Percentiles rank a stretch among this genome's conserved stretches.
phyloP scores from a whole-genome alignment of 2,797 vertebrate species.

The Enteromius radiatus region DNA sequence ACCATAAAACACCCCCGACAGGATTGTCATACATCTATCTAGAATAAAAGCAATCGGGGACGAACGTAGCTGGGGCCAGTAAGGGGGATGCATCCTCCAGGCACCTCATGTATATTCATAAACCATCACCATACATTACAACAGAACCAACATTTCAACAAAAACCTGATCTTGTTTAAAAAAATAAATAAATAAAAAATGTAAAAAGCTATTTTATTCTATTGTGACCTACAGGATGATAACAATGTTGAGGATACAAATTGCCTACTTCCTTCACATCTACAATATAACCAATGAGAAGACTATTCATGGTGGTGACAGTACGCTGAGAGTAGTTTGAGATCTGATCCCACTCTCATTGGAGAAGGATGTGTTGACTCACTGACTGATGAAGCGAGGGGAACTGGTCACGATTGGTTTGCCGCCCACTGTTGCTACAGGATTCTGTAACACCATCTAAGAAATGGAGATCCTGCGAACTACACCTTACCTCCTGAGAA shows the following conservation, averaged over 20 bases:
- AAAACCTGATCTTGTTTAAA: not conserved
- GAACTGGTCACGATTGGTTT: conserved; percentile 21
- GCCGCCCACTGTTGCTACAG: conserved; percentile 8
- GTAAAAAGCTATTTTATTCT: too few species aligned
- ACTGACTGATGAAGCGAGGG: conserved; percentile 5
- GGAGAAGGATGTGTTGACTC: conserved; percentile 11
- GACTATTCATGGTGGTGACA: not conserved
- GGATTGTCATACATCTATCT: not conserved
- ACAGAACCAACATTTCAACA: not conserved
- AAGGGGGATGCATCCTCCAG: not conserved
- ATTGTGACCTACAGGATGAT: not conserved
- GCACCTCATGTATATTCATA: conserved; percentile 41
- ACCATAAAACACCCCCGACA: not conserved
- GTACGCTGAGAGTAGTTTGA: not conserved
- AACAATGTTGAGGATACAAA: not conserved
- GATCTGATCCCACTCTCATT: conserved; percentile 3
- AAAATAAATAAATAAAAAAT: too few species aligned
- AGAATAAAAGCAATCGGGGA: conserved; percentile 19
- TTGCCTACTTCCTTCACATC: not conserved
- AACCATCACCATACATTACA: not conserved
- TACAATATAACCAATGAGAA: not conserved
- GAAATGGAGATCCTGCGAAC: not conserved
- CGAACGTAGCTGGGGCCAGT: not conserved
- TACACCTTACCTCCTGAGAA: not conserved
- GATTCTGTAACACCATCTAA: conserved; percentile 18